Evolutionary conservation across 2,797 vertebrate genomes (phyloP), one percentile per base, ranked within the genome.

Genomic region (Parauchenoglanis ngamensis): DNA sequence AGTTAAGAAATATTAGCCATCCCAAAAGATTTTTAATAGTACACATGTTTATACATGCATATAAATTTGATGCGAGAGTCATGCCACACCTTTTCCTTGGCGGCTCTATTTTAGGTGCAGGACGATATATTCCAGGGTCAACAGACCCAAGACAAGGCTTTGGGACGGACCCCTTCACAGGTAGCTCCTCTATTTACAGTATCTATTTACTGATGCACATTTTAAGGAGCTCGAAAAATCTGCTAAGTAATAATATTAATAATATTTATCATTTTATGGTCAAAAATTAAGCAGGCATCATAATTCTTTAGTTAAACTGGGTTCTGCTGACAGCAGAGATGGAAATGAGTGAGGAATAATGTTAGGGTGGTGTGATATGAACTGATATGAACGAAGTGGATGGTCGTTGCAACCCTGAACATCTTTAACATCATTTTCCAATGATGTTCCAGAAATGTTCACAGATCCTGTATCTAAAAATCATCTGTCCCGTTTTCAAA

Each of bases 61-160:
- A 40, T 40, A 40, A 40, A 40, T 40, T 40, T 40, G 40, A 40
- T 40, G 40, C 40, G 40, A 40, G 15, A 0, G 35, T 49, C 15
- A 21, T 31, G 35, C 11, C 12, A 56, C 61, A 56, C 5, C 65
- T 70, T 54, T 2, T 40, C 25, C 35, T 72, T 15, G 49, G 31
- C 90, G 56, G 46, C 40, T 61, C 0, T 65, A 23, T 59, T 17
- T 85, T 77, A 99, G 98, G 98, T 93, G 96, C 96, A 86, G 97
- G 95, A 19, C 94, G 96, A 23, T 96, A 96, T 90, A 95, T 96
- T 89, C 96, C 96, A 11, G 95, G 95, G 1, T 91, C 94, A 89
- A 1, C 89, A 85, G 72, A 52, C 84, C 4, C 85, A 68, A 21
- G 89, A 85, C 87, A 40, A 19, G 93, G 93, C 19, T 86, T 88